Evolutionary conservation across 2,113 vertebrate species (phyloP).

Genomic region (Dipodomys merriami): DNA sequence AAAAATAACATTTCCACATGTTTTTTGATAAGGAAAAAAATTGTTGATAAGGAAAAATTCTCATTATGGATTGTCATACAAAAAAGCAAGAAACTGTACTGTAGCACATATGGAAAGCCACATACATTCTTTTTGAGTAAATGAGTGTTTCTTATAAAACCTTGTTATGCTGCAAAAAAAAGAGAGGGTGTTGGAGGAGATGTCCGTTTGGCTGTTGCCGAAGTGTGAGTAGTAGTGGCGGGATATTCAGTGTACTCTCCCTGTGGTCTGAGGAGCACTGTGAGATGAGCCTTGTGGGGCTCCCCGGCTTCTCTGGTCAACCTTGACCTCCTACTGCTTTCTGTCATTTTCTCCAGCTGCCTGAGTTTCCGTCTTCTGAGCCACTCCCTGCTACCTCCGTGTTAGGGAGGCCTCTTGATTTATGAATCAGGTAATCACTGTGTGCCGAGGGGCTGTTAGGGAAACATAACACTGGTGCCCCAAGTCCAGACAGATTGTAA

Average conservation of each 20-base stretch:
- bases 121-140: slow-evolving; percentile 1
- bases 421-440: slow-evolving; percentile 88
- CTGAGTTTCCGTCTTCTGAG: slow-evolving; percentile 73
- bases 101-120: background rate
- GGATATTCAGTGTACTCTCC: too few relatives aligned
- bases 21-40: background rate
- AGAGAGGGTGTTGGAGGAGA: background rate
- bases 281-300: background rate
- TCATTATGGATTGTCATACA: background rate
- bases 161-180: background rate
- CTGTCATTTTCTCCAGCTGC: slow-evolving; percentile 68
- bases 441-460: slow-evolving; percentile 82
- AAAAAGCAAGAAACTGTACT: background rate
- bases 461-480: slow-evolving; percentile 82
- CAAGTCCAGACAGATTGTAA: slow-evolving; percentile 82
- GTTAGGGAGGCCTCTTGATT: slow-evolving; percentile 81
- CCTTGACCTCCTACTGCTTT: slow-evolving; percentile 76
- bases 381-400: slow-evolving; percentile 70
- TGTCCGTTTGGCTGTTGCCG: background rate
- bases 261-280: background rate
- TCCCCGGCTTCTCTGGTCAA: slow-evolving; percentile 1
- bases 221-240: too few relatives aligned
- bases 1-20: slow-evolving; percentile 35
- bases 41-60: background rate
- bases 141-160: background rate